A percentile compares a stretch with the other conserved stretches of the same genome.
Conservation (phyloP, 2,888 invertebrate species). For the Epinotia demarniana region DNA sequence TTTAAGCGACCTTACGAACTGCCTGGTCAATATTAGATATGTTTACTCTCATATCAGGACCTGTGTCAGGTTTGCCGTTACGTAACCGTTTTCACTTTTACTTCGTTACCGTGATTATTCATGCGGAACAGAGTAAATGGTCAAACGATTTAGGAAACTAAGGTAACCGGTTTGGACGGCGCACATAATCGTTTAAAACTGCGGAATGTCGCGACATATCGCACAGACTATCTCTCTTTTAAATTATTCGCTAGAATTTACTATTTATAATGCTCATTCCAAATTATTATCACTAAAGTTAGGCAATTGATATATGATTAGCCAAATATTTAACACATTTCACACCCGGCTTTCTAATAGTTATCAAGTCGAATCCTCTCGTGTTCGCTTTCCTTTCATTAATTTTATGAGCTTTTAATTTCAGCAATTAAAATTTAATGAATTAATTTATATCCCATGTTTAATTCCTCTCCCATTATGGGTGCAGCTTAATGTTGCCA, state of each 20-base stretch:
- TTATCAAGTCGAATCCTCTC: not conserved
- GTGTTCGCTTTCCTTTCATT: constrained; percentile 35
- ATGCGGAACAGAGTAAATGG: constrained; percentile 32
- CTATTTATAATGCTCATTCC: constrained; percentile 48
- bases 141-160: constrained; percentile 41
- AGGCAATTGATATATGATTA: constrained; percentile 23
- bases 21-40: not conserved
- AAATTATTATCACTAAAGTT: constrained; percentile 9
- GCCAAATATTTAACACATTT: constrained; percentile 26
- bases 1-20: constrained; percentile 21
- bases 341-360: constrained; percentile 37
- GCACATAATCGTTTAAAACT: constrained; percentile 2
- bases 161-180: constrained; percentile 30
- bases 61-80: constrained; percentile 21
- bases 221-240: constrained; percentile 61
- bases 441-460: constrained; percentile 27
- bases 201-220: constrained; percentile 48
- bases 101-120: constrained; percentile 34
- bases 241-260: constrained; percentile 62
- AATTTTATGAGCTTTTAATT: constrained; percentile 9
- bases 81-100: constrained; percentile 44
- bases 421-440: constrained; percentile 26
- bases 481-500: constrained; percentile 56
- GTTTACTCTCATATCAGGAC: not conserved
- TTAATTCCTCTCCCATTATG: constrained; percentile 44